Base-by-base conservation (phyloP, 2,888 invertebrate genomes). In the Tenthredo mesomela region DNA sequence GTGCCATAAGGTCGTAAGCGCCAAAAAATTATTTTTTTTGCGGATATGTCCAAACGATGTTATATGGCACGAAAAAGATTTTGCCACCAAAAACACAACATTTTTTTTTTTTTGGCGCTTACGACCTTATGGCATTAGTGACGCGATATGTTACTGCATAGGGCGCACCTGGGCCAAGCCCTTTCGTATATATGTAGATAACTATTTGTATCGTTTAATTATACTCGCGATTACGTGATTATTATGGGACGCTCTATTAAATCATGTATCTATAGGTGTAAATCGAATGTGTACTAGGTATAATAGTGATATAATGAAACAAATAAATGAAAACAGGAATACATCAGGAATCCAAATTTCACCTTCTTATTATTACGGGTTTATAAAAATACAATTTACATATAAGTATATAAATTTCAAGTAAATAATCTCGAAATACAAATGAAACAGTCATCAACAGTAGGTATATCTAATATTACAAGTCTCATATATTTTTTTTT, bases 131-230 rank as follows among this genome's bases (percentile, higher is more conserved):
- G n/a, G n/a, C n/a, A n/a, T n/a, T n/a, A n/a, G n/a, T n/a, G n/a
- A n/a, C n/a, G n/a, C n/a, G n/a, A 2, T 29, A 29, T 29, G 29
- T 29, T 29, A 29, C 29, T 29, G 15, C 15, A n/a, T 78, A 78
- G 78, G 65, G 67, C 67, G 67, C 82, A 67, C 82, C 82, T 82
- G 82, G 71, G 67, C 82, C 65, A 82, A 67, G 67, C 82, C 82
- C 21, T 82, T 82, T 47, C 21, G 40, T 9, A 43, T 29, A 29
- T n/a, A 21, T 43, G 21, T 25, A n/a, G 4, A 9, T n/a, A n/a
- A 77, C 37, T 29, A 71, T 71, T 33, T 10, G 40, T 50, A 54
- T 21, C 50, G 47, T 77, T 29, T 12, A 50, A 50, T 25, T 29
- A 21, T 50, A n/a, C 10, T 47, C 10, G 18, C 47, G 21, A 47